Base-by-base conservation (phyloP, 1,140 invertebrate species). In the Galleria mellonella region DNA sequence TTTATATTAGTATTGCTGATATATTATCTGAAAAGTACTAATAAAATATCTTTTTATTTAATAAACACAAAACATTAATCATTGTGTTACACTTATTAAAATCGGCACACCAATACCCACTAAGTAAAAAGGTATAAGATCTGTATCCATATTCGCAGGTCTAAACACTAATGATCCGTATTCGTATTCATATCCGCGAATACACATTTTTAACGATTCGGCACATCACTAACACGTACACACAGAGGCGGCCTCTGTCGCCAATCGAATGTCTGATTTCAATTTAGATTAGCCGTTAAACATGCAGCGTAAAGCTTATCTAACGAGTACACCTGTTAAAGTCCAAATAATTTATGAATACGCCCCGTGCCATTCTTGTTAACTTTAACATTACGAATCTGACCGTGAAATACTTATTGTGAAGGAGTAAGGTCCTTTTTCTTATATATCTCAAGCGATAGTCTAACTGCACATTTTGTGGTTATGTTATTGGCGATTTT, bases 211-310 rank as follows among this genome's bases (percentile, higher is more conserved):
- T n/a, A n/a, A n/a, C n/a, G n/a, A n/a, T n/a, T n/a, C n/a, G n/a
- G n/a, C n/a, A n/a, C n/a, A n/a, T n/a, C n/a, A n/a, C n/a, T n/a
- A n/a, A n/a, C n/a, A n/a, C n/a, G n/a, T 48, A 53, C 42, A 23
- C 6, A 42, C 46, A 45, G 51, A 47, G 47, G 41, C 52, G 42
- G 61, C 58, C 52, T 54, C 63, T 79, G 81, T 82, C 75, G 67
- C 77, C 72, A 72, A 82, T 83, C 72, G 73, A 76, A 82, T 61
- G 77, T 70, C 72, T 63, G 81, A 84, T 84, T 82, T 82, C 81
- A 84, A 84, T 84, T 84, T 74, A 83, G 81, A 84, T 84, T 75
- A 82, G 48, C 43, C 55, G 45, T 71, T 77, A 67, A 81, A 84
- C 72, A 77, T 78, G 75, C 70, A 67, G 61, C 67, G 76, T 61